These are phyloP conservation scores for Dynastes grantii DNA, from an alignment of 2,888 invertebrate genomes.

Conservation along the genomic window DNA sequence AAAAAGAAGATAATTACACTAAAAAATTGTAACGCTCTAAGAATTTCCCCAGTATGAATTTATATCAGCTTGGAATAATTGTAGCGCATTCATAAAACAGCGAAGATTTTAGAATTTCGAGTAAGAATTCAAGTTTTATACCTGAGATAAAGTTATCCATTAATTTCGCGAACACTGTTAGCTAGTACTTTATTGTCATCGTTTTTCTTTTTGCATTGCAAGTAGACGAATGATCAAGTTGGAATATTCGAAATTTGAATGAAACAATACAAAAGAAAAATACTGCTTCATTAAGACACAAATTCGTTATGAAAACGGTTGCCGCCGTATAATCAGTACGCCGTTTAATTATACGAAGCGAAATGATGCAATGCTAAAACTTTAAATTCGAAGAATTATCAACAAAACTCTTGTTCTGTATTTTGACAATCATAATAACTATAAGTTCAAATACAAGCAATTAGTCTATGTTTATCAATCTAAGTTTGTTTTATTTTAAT, in stretches of 20 bases:
- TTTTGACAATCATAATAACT: no score
- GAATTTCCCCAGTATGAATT: constrained; percentile 35
- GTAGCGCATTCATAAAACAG: constrained; percentile 13
- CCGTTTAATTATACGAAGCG: no score
- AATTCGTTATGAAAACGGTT: neutral
- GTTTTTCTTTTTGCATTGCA: neutral
- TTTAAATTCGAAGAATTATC: no score
- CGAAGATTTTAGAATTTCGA: neutral
- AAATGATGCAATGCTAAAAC: no score
- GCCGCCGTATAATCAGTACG: neutral
- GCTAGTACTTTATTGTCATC: neutral
- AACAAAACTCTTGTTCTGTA: no score
- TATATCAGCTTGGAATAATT: constrained; percentile 25
- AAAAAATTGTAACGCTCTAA: constrained; percentile 13
- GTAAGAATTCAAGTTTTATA: constrained; percentile 23
- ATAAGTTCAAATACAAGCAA: no score
- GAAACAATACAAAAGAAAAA: neutral
- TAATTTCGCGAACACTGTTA: constrained; percentile 29
- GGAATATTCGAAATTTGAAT: constrained; percentile 5
- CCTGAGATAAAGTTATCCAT: constrained; percentile 42
- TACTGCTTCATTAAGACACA: neutral
- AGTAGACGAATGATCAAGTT: neutral
- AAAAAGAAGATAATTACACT: constrained; percentile 16
- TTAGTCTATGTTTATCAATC: no score
- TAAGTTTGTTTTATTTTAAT: no score